Base-by-base conservation (phyloP, 2,797 vertebrate genomes). In the Gymnoscopelus braueri region DNA sequence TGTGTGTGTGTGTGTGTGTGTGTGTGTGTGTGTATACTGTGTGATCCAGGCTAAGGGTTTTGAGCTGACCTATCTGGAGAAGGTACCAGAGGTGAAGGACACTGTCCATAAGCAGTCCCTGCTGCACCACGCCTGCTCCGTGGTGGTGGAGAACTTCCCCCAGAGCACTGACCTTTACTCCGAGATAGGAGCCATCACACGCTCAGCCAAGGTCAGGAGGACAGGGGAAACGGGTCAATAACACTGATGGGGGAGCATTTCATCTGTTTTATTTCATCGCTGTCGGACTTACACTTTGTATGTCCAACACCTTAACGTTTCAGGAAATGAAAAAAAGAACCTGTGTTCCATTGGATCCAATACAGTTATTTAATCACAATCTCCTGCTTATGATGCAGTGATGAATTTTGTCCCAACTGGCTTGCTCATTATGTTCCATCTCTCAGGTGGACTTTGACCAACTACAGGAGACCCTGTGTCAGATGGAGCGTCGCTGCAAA, bases 51-150 rank as follows among this genome's bases (percentile, higher is more conserved):
- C 95, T 65, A 98, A 97, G 95, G 97, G 96, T 13, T 98, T 98
- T 74, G 96, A 98, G 88, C 87, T 98, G 88, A 96, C 92, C 51
- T 98, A 98, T 87, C 93, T 98, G 92, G 96, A 98, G 93, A 98
- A 98, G 90, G 96, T 98, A 88, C 95, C 96, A 51, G 97, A 98
- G 85, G 97, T 98, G 60, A 98, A 98, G 90, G 97, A 98, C 87
- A 98, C 96, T 0, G 96, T 98, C 59, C 96, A 97, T 56, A 98
- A 98, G 81, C 97, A 98, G 88, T 97, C 97, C 0, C 94, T 98
- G 66, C 94, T 98, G 65, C 95, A 98, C 76, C 97, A 98, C 0
- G 93, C 93, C 85, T 97, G 95, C 88, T 94, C 95, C n/a, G 93
- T 93, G 54, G 97, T 98, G 80, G 95, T 97, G 69, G 97, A 98